Conservation (phyloP, 2,113 vertebrate genomes). For the Xiphias gladius region DNA sequence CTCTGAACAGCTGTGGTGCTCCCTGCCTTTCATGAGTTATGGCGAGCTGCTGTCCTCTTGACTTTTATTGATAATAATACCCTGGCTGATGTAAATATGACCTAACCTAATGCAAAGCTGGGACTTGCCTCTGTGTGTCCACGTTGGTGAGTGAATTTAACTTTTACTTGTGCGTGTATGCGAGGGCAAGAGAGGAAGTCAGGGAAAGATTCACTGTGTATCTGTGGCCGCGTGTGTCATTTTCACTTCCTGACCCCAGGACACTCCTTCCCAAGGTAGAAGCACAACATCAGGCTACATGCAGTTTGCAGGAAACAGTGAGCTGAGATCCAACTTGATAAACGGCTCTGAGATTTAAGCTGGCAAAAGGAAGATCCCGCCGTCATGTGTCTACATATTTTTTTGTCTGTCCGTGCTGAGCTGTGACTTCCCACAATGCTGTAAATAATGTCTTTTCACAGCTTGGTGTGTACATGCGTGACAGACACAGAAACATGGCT, state of each 20-base stretch:
- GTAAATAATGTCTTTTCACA: conserved; percentile 73
- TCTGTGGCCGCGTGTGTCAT: conserved; percentile 43
- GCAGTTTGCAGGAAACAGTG: conserved; percentile 70
- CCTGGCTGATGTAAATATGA: conserved; percentile 79
- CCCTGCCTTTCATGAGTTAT: conserved; percentile 75
- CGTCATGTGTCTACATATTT: conserved; percentile 55
- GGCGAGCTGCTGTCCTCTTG: conserved; percentile 66
- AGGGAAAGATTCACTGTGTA: conserved; percentile 34
- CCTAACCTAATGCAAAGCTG: conserved; percentile 50
- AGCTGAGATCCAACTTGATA: conserved; percentile 59
- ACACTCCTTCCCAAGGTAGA: conserved; percentile 67
- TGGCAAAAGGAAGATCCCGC: conserved; percentile 62
- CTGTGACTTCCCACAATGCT: conserved; percentile 55
- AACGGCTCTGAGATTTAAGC: conserved; percentile 52
- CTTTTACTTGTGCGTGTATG: neutral
- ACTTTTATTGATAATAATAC: conserved; percentile 84
- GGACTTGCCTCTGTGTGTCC: conserved; percentile 20
- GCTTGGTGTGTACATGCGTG: conserved; percentile 42
- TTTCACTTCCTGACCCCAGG: conserved; percentile 61
- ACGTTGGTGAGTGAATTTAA: neutral
- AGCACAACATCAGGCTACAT: conserved; percentile 54
- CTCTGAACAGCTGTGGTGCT: conserved; percentile 76
- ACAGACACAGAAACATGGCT: conserved; percentile 38
- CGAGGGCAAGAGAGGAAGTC: conserved; percentile 17
- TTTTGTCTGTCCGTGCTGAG: conserved; percentile 52